phyloP scores from a whole-genome alignment of 2,888 invertebrate genomes.

The Iphiclides podalirius region DNA sequence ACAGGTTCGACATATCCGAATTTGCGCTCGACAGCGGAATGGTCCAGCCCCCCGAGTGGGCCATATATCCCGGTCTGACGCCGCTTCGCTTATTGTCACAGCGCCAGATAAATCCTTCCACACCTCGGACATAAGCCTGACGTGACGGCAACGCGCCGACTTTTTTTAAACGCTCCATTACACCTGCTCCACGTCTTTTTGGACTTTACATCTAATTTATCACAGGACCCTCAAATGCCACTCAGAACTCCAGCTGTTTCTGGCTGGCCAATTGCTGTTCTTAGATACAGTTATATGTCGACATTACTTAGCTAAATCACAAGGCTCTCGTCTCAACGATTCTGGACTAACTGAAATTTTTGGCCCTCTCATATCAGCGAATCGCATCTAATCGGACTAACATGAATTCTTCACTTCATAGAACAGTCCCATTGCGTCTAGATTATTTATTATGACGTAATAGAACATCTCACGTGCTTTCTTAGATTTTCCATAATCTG shows the following conservation, averaged over 20 bases:
- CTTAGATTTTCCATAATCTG: too few species aligned
- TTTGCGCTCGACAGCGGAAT: slow-evolving; percentile 19
- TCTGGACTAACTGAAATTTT: too few species aligned
- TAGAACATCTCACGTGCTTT: too few species aligned
- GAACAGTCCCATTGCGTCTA: too few species aligned
- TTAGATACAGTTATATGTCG: neutral
- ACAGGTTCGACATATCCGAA: too few species aligned
- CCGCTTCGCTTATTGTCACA: slow-evolving; percentile 20
- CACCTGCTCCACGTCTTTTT: slow-evolving; percentile 7
- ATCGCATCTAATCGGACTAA: too few species aligned
- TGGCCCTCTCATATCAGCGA: too few species aligned
- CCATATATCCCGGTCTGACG: slow-evolving; percentile 16
- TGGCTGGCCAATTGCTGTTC: neutral
- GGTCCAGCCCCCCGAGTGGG: neutral
- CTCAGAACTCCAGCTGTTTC: neutral
- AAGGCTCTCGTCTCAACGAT: too few species aligned
- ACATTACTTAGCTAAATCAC: too few species aligned
- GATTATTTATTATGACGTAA: too few species aligned
- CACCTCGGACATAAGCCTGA: slow-evolving; percentile 26
- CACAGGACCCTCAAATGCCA: neutral
- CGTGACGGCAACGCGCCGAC: slow-evolving; percentile 5
- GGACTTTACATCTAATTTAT: neutral
- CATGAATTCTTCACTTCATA: too few species aligned
- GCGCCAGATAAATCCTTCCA: slow-evolving; percentile 36
- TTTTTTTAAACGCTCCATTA: slow-evolving; percentile 4